Evolutionary conservation across 2,888 invertebrate species (phyloP), one percentile per base, ranked within the genome.

Genomic region (Folsomia manolachei): DNA sequence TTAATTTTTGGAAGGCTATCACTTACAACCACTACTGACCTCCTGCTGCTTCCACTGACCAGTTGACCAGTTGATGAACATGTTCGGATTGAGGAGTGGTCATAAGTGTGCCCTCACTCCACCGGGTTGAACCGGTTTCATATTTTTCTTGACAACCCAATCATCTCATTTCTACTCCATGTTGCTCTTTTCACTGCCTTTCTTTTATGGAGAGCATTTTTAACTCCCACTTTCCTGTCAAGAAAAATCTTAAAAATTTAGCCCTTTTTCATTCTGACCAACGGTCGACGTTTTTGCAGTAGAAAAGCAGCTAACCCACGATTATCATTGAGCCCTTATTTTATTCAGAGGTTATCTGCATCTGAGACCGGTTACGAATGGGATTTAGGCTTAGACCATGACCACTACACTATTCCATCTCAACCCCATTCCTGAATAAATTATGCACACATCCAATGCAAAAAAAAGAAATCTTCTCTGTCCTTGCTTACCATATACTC

Each of bases 91-190:
- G 18, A 4, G 56, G 18, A 56, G 56, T 19, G 21, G 21, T 4
- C 19, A 56, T 18, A 56, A 18, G 56, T 56, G 56, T 56, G 56
- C 56, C 56, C 56, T 21, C 56, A 56, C 56, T 56, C 19, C 4
- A 7, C 7, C 56, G 7, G 7, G 56, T 56, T 19, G 4, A 56
- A 56, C 56, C 56, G 56, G 56, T 56, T 56, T 56, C 18, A 56
- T 19, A 56, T 56, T 56, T 56, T 56, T 56, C 56, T 56, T 56
- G 56, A 19, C 56, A 56, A 39, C 39, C 39, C 39, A 39, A 39
- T 39, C 39, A 39, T 4, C 19, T n/a, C n/a, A n/a, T n/a, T n/a
- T n/a, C n/a, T n/a, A n/a, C n/a, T n/a, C n/a, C 56, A 7, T 56
- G 56, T 56, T 56, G 56, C 56, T 56, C 56, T 56, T 56, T 56